Evolutionary conservation across 2,113 vertebrate species (phyloP), one percentile per base, ranked within the genome.

Genomic region (Limanda limanda): DNA sequence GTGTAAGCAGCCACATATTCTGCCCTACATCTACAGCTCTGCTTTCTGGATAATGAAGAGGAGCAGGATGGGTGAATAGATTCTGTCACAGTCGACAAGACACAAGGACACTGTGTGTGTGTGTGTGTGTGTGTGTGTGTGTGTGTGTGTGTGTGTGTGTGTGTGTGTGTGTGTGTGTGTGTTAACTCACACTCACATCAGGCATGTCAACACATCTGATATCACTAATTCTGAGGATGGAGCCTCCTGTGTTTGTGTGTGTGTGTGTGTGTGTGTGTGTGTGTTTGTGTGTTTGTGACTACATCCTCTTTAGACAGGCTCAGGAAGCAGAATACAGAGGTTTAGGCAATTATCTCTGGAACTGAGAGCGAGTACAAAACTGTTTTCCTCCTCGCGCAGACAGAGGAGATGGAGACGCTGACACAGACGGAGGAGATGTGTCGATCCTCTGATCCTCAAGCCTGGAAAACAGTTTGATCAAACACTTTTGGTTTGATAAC

Each of bases 81-180:
- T 86, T 79, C 79, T 88, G 80, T 90, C 88, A 89, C 74, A 86
- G 74, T 86, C 74, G 76, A 70, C 42, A 64, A 78, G 58, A 83
- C 23, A 52, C 8, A 18, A 78, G 70, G 78, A 82, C 76, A 62
- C 66, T 60, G 25, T 3, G 25, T 27, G 25, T 27, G 25, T 27
- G 25, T 27, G 25, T 27, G 25, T 27, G 2, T 27, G 25, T 27
- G 25, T 27, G 25, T 27, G 25, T 27, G 25, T 27, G 25, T 27
- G 25, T 27, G 25, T 27, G 25, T 27, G 25, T 27, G 25, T 27
- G 25, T 4, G 25, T 4, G 25, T 27, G 25, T 27, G 25, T 27
- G 2, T 3, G 25, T 27, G 25, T 0, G 25, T 27, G 25, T 27
- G 25, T 27, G 25, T 27, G 14, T 25, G 60, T 64, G 71, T 58